Evolutionary conservation across 1,140 invertebrate genomes (phyloP).

Genomic region (Ceratosolen fusciceps): DNA sequence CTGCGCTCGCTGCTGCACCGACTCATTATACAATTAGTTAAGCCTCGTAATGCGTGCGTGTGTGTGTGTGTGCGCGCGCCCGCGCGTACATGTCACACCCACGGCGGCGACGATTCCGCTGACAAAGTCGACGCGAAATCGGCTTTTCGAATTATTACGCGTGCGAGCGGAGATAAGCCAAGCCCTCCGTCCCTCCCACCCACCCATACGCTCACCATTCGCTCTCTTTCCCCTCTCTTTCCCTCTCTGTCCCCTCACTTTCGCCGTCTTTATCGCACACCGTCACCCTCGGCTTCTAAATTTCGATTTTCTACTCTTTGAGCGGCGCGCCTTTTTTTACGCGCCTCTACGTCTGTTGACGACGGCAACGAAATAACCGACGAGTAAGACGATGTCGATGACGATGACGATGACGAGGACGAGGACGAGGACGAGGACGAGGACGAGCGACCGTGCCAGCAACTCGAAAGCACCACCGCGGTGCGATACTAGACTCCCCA

Average conservation of each 20-base stretch:
- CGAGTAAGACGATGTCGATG: too few species aligned
- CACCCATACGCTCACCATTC: too few species aligned
- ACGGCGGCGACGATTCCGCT: constrained; percentile 19
- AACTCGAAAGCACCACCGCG: too few species aligned
- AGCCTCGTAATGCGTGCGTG: constrained; percentile 42
- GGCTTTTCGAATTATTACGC: not conserved
- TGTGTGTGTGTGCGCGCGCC: constrained; percentile 34
- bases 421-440: too few species aligned
- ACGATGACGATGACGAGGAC: too few species aligned
- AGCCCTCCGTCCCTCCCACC: too few species aligned
- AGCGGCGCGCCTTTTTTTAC: not conserved
- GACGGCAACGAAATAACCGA: too few species aligned
- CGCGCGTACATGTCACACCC: constrained; percentile 35
- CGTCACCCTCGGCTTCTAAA: not conserved
- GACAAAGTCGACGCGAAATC: constrained; percentile 6
- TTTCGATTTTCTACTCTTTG: not conserved
- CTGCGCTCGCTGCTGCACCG: constrained; percentile 16
- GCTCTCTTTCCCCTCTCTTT: too few species aligned
- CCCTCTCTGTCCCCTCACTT: too few species aligned
- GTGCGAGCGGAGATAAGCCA: not conserved
- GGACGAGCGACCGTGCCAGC: not conserved
- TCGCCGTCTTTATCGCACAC: too few species aligned
- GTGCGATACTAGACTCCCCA: not conserved
- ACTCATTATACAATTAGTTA: constrained; percentile 45
- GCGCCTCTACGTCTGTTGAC: not conserved